A percentile compares a stretch with the other conserved stretches of the same genome.
Conservation (phyloP, 2,113 vertebrate species). For the Pterocles orientalis region DNA sequence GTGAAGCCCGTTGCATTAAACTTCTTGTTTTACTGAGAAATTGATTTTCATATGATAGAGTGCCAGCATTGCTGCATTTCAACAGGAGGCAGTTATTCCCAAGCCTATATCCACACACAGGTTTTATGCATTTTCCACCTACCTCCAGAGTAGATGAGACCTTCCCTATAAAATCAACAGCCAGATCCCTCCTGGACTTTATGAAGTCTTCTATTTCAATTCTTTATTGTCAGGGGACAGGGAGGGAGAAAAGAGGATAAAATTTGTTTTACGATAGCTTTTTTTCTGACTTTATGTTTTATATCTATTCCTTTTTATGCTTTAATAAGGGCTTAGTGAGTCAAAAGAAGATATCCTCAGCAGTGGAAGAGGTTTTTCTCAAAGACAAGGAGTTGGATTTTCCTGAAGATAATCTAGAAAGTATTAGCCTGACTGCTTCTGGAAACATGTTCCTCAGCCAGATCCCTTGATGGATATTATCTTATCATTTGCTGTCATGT, state of each 20-base stretch:
- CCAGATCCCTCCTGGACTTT: not conserved
- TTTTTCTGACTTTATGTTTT: not conserved
- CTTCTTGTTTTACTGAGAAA: not conserved
- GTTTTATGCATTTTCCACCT: not conserved
- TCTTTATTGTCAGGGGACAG: not conserved
- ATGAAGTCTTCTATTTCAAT: not conserved
- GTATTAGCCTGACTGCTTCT: not conserved
- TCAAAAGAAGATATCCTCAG: not conserved
- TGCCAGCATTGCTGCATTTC: not conserved
- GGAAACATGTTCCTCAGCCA: not conserved
- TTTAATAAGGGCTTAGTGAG: not conserved
- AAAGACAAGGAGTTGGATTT: not conserved
- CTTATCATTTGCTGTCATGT: not conserved
- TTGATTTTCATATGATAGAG: not conserved
- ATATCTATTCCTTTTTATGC: not conserved
- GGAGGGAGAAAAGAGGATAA: not conserved
- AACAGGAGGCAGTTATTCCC: not conserved
- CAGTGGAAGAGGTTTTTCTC: not conserved
- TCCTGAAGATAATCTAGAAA: not conserved
- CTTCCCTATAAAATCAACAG: not conserved
- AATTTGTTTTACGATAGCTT: not conserved
- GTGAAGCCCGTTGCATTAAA: not conserved
- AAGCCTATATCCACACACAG: not conserved
- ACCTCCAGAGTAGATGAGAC: not conserved
- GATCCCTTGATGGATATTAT: not conserved